Base-by-base conservation (phyloP, 2,113 vertebrate species). In the Rhinopomastus cyanomelas region DNA sequence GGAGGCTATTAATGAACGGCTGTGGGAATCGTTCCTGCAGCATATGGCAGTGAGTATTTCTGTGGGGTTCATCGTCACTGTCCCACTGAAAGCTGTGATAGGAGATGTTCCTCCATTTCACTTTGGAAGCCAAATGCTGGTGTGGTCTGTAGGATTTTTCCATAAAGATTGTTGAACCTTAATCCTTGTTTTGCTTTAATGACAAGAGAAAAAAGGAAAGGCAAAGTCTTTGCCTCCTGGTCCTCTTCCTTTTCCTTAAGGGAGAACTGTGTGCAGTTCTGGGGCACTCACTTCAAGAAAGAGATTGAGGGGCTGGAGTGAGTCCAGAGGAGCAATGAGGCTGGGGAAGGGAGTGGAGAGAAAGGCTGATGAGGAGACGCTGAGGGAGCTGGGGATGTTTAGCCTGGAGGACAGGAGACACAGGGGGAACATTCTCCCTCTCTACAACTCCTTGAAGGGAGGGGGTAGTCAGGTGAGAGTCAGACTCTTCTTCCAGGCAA, bases 41-140 rank as follows among this genome's bases (percentile, higher is more conserved):
- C 93, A 96, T 95, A 95, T 94, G 94, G 95, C 69, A 18, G 51
- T 81, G 93, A 92, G 88, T 90, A 90, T 93, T 93, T 95, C 92
- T 66, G 90, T 59, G 79, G 95, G 62, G 93, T 69, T 84, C 34
- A 4, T 68, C 78, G 75, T 56, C 6, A 67, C 83, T 48, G 82
- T 87, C 93, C 94, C 89, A 22, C 61, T 11, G 6, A 87, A 74
- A 16, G 89, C 82, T 60, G 71, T 62, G 92, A 83, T 46, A 77
- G 89, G 81, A 93, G 60, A 84, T 6, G 84, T 66, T 86, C 91
- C 66, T 80, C 79, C 3, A 0, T 1, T 74, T 78, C 29, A 53
- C 94, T 95, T 89, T 91, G 91, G 64, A 91, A 89, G 78, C 44
- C 74, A 53, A 68, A 78, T 61, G 3, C 73, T 75, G 5, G 12